A percentile compares a stretch with the other conserved stretches of the same genome.
Evolutionary conservation across 1,140 invertebrate species (phyloP).

Genomic region (Drosophila sproati): DNA sequence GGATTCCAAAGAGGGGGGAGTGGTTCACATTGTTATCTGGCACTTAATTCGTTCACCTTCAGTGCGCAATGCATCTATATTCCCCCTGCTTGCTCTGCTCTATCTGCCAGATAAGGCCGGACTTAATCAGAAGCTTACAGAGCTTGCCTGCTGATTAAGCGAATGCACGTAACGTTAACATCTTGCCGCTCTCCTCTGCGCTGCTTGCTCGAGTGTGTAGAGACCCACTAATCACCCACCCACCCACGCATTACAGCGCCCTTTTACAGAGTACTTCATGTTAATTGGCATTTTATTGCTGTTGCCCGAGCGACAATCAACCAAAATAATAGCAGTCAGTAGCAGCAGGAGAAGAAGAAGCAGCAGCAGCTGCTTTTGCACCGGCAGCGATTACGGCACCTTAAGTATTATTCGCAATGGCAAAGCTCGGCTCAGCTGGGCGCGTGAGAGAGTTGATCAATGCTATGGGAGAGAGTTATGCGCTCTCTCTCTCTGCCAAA

Average conservation of each 20-base stretch:
- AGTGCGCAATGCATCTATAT: constrained; percentile 18
- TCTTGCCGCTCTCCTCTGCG: background rate
- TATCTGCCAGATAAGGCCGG: constrained; percentile 25
- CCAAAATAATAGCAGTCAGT: constrained; percentile 18
- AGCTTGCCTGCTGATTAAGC: constrained; percentile 34
- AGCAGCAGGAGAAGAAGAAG: background rate
- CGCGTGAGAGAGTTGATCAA: constrained; percentile 17
- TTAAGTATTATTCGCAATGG: constrained; percentile 13
- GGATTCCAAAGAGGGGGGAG: too few species aligned
- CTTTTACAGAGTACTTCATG: constrained; percentile 26
- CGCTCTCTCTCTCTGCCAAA: background rate
- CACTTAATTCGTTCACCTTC: constrained; percentile 34
- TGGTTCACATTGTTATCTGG: constrained; percentile 9
- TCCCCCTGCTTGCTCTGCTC: background rate
- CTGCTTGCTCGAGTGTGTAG: constrained; percentile 31
- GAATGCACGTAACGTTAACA: constrained; percentile 34
- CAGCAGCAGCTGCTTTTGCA: background rate
- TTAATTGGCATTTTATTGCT: constrained; percentile 45
- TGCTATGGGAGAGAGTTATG: background rate
- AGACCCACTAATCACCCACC: constrained; percentile 6
- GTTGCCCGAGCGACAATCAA: constrained; percentile 17
- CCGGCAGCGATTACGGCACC: constrained; percentile 44
- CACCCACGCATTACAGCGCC: constrained; percentile 15
- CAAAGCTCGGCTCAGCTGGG: constrained; percentile 28
- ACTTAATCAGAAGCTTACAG: constrained; percentile 31